Conservation (phyloP, 2,888 invertebrate species). For the Dendrolimus houi region DNA sequence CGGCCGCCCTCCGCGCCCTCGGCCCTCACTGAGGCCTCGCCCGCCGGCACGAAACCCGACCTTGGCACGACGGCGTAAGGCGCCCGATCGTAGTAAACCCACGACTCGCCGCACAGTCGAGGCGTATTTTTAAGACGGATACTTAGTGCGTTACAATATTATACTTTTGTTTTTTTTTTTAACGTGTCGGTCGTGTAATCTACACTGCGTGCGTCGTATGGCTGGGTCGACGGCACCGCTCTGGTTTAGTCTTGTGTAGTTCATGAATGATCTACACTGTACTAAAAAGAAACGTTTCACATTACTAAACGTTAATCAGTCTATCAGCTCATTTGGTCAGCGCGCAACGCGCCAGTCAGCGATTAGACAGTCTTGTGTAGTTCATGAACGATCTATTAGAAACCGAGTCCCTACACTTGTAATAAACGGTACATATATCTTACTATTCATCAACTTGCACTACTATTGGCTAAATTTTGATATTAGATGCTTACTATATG, state of each 20-base stretch:
- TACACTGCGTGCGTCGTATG: constrained; percentile 56
- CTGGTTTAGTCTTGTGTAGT: background rate
- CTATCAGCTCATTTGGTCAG: too few relatives aligned
- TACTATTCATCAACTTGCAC: too few relatives aligned
- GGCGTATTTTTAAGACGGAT: constrained; percentile 71
- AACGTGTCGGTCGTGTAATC: constrained; percentile 48
- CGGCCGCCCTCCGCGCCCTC: constrained; percentile 49
- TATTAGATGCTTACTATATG: too few relatives aligned
- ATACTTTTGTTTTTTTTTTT: constrained; percentile 56
- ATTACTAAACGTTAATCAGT: too few relatives aligned
- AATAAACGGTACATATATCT: too few relatives aligned
- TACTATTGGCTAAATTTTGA: too few relatives aligned
- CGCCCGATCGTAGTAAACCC: constrained; percentile 10
- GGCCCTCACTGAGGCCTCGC: constrained; percentile 47
- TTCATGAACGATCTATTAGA: too few relatives aligned
- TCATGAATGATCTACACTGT: too few relatives aligned
- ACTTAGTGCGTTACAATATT: constrained; percentile 73
- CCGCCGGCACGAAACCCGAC: constrained; percentile 31
- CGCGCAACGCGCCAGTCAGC: too few relatives aligned
- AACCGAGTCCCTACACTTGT: too few relatives aligned
- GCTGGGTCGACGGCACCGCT: constrained; percentile 62
- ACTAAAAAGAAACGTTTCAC: too few relatives aligned
- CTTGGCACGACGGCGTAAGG: constrained; percentile 14
- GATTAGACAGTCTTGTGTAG: too few relatives aligned
- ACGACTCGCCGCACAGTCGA: constrained; percentile 37